These are phyloP conservation scores for Flexamia atlantica DNA, from an alignment of 2,888 invertebrate species.

Conservation along the genomic window DNA sequence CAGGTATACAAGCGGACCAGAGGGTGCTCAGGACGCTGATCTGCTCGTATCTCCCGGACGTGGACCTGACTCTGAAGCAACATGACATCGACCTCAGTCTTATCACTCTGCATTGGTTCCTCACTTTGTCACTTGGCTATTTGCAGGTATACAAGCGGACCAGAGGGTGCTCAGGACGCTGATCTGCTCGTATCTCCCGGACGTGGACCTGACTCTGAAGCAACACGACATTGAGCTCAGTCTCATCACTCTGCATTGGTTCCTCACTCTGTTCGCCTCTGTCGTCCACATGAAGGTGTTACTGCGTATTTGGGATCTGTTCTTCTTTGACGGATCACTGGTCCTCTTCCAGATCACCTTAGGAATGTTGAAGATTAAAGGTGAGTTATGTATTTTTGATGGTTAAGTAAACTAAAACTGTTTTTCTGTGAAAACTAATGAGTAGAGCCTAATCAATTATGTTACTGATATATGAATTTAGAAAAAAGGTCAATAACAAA, in stretches of 20 bases:
- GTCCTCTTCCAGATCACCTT: slow-evolving; percentile 96
- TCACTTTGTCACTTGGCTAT: slow-evolving; percentile 86
- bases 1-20: slow-evolving; percentile 81
- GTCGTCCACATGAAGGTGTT: slow-evolving; percentile 98
- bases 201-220: slow-evolving; percentile 92
- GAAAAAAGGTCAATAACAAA: too few species aligned
- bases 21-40: slow-evolving; percentile 95
- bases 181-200: slow-evolving; percentile 92
- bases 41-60: slow-evolving; percentile 91
- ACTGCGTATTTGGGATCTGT: slow-evolving; percentile 96
- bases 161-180: slow-evolving; percentile 96
- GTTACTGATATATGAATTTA: too few species aligned
- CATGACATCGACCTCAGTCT: slow-evolving; percentile 97
- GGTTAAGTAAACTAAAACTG: slow-evolving; percentile 3
- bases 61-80: slow-evolving; percentile 93
- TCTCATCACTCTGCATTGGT: slow-evolving; percentile 98
- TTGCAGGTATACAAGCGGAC: slow-evolving; percentile 76
- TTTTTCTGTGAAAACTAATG: too few species aligned
- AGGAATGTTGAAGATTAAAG: slow-evolving; percentile 93
- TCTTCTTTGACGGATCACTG: slow-evolving; percentile 97
- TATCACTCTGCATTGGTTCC: slow-evolving; percentile 98
- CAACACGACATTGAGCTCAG: slow-evolving; percentile 97
- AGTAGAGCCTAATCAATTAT: too few species aligned
- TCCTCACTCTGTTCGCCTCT: slow-evolving; percentile 96
- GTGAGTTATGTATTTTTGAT: slow-evolving; percentile 71